Evolutionary conservation across 2,888 invertebrate genomes (phyloP).

Genomic region (Bursaphelenchus okinawaensis): DNA sequence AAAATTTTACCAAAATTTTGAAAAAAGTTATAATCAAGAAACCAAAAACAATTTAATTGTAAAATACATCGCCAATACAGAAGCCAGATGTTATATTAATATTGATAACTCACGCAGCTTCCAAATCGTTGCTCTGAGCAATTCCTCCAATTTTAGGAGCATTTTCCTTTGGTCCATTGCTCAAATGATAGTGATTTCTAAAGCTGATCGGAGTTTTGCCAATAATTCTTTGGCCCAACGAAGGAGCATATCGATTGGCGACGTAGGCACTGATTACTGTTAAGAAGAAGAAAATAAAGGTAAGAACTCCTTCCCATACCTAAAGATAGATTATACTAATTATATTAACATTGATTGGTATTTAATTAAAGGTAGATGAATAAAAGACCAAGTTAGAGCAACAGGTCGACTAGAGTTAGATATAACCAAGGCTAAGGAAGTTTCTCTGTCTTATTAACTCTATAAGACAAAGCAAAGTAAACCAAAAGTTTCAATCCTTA

Average conservation of each 20-base stretch:
- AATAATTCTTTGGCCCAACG: constrained; percentile 39
- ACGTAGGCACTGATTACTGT: constrained; percentile 94
- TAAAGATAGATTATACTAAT: constrained; percentile 12
- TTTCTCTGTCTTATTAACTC: no score
- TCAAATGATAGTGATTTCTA: background rate
- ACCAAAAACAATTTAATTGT: no score
- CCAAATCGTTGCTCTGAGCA: constrained; percentile 6
- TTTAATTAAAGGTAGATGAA: no score
- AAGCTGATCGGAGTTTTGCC: constrained; percentile 17
- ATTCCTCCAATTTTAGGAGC: background rate
- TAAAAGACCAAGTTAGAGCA: no score
- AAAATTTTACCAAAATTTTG: no score
- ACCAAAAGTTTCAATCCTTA: no score
- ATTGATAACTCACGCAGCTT: constrained; percentile 10
- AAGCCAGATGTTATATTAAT: no score
- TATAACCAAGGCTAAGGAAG: no score
- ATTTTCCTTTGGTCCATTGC: background rate
- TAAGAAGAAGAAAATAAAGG: constrained; percentile 89
- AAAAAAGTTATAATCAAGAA: no score
- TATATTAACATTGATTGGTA: background rate
- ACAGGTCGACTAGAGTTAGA: no score
- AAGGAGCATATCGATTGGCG: constrained; percentile 68
- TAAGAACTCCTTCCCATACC: constrained; percentile 66
- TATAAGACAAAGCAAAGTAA: no score
- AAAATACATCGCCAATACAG: no score